phyloP scores from a whole-genome alignment of 2,113 vertebrate species.

The Apodemus speciosus region DNA sequence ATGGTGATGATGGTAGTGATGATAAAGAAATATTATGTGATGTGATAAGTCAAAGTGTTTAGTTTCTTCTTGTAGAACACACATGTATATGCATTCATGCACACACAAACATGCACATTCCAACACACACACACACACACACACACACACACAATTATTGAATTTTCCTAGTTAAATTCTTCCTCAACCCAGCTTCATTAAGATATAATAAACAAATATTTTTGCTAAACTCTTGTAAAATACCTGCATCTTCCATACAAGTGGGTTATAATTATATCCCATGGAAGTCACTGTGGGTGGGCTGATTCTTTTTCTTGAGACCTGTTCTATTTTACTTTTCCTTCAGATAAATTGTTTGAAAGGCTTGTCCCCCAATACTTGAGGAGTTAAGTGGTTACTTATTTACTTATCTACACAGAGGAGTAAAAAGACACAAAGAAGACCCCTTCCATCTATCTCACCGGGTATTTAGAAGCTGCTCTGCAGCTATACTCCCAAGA shows the following conservation, averaged over 20 bases:
- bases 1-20: neutral
- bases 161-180: constrained; percentile 20
- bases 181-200: neutral
- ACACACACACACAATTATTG: neutral
- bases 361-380: constrained; percentile 13
- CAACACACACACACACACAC: neutral
- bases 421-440: constrained; percentile 56
- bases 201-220: neutral
- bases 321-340: constrained; percentile 35
- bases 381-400: neutral
- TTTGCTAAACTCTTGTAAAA: constrained; percentile 32
- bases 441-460: neutral
- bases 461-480: neutral
- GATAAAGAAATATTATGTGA: neutral
- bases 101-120: neutral
- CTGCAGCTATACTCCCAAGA: neutral
- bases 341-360: constrained; percentile 29
- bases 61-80: neutral
- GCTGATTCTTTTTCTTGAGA: constrained; percentile 23
- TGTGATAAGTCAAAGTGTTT: neutral
- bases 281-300: neutral
- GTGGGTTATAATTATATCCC: neutral
- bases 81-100: neutral
- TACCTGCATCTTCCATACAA: neutral
- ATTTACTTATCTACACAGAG: constrained; percentile 31